These are phyloP conservation scores for Cheirogaleus medius DNA, from an alignment of 2,113 vertebrate genomes.

Conservation along the genomic window DNA sequence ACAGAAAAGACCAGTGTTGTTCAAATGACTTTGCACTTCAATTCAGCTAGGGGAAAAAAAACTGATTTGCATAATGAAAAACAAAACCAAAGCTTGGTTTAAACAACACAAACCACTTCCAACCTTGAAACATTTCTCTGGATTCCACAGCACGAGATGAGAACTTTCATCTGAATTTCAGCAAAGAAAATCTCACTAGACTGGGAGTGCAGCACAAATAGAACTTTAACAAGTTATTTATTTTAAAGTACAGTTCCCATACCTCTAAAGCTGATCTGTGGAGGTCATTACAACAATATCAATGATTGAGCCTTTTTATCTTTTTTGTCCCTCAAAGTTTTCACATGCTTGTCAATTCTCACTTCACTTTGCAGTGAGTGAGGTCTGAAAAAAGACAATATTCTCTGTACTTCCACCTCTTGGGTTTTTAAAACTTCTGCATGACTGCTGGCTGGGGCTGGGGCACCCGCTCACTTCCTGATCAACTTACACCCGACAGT, in stretches of 20 bases:
- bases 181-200: neutral
- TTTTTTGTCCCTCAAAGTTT: neutral
- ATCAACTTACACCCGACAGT: neutral
- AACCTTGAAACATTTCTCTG: neutral
- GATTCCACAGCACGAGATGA: neutral
- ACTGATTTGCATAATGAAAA: conserved; percentile 67
- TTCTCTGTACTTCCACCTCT: neutral
- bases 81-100: conserved; percentile 64
- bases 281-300: neutral
- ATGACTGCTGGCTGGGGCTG: neutral
- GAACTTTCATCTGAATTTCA: neutral
- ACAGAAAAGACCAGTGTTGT: conserved; percentile 65
- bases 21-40: conserved; percentile 74
- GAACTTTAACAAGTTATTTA: neutral
- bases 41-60: conserved; percentile 72
- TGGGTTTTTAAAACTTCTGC: neutral
- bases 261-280: neutral
- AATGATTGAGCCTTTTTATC: neutral
- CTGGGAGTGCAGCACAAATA: neutral
- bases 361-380: neutral
- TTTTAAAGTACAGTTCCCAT: neutral
- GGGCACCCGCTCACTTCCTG: neutral
- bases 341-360: neutral
- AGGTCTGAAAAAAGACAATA: neutral
- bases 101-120: conserved; percentile 53